These are phyloP conservation scores for Silurus meridionalis DNA, from an alignment of 2,113 vertebrate genomes.

Conservation along the genomic window DNA sequence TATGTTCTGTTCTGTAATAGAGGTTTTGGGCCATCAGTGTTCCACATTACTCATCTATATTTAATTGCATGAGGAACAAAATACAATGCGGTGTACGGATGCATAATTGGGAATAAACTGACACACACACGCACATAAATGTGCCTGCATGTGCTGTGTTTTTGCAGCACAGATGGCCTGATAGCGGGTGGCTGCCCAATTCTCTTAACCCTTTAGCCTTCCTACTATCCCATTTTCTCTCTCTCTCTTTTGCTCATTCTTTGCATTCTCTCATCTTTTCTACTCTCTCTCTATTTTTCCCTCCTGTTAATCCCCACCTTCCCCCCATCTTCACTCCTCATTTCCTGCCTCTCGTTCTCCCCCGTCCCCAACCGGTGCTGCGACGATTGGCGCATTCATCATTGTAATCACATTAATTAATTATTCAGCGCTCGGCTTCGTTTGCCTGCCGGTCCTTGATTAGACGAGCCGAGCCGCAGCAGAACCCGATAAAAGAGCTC, in stretches of 20 bases:
- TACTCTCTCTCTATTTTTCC: conserved; percentile 8
- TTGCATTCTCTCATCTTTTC: conserved; percentile 18
- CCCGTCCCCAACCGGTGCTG: neutral
- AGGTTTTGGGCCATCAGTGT: neutral
- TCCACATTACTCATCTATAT: neutral
- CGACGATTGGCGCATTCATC: conserved; percentile 71
- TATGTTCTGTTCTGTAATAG: conserved; percentile 3
- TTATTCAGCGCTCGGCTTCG: conserved; percentile 72
- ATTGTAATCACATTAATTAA: conserved; percentile 73
- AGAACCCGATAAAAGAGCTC: conserved; percentile 30
- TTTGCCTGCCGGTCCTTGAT: conserved; percentile 66
- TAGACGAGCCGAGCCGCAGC: conserved; percentile 57
- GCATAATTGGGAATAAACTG: neutral
- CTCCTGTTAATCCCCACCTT: conserved; percentile 22
- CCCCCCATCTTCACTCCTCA: conserved; percentile 22
- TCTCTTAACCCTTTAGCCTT: conserved; percentile 52
- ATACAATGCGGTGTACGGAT: neutral
- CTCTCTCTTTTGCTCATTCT: conserved; percentile 7
- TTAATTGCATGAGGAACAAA: neutral
- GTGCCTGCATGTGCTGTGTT: conserved; percentile 46
- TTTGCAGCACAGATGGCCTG: conserved; percentile 69
- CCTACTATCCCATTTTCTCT: conserved; percentile 13
- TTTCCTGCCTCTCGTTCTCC: neutral
- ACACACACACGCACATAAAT: conserved; percentile 20
- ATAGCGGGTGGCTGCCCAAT: conserved; percentile 65